These are phyloP conservation scores for Nomada lathburiana DNA, from an alignment of 2,888 invertebrate species.

Conservation along the genomic window DNA sequence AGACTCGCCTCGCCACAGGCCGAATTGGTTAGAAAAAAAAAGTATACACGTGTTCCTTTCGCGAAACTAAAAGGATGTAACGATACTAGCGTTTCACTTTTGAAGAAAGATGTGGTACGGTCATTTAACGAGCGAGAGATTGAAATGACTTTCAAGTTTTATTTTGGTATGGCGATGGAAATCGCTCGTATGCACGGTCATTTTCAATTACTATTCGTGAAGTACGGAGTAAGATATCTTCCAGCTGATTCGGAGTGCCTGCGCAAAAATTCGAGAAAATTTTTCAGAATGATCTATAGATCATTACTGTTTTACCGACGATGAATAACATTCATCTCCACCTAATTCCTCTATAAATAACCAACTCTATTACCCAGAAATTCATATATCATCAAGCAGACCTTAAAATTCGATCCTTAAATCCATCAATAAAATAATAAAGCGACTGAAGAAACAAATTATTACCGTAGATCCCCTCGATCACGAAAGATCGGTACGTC, in stretches of 20 bases:
- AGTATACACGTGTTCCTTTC: neutral
- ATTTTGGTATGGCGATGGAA: too few relatives aligned
- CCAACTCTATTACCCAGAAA: too few relatives aligned
- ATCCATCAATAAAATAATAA: neutral
- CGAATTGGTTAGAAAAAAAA: constrained; percentile 14
- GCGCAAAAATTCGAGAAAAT: too few relatives aligned
- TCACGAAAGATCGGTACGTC: constrained; percentile 61
- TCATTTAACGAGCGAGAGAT: neutral
- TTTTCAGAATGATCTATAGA: constrained; percentile 11
- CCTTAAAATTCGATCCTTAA: neutral
- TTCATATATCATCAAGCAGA: neutral
- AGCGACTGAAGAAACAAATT: neutral
- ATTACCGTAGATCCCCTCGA: neutral
- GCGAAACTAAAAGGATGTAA: neutral
- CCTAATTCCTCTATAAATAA: neutral
- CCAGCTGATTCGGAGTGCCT: too few relatives aligned
- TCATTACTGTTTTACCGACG: constrained; percentile 50
- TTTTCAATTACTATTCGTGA: neutral
- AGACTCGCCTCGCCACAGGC: constrained; percentile 13
- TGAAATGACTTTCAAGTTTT: neutral
- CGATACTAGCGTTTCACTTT: constrained; percentile 7
- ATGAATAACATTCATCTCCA: neutral
- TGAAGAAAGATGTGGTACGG: constrained; percentile 9
- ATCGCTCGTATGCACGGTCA: too few relatives aligned
- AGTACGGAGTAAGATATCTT: too few relatives aligned